A percentile compares a stretch with the other conserved stretches of the same genome.
phyloP scores from a whole-genome alignment of 2,797 vertebrate species.

The Falco novaeseelandiae region DNA sequence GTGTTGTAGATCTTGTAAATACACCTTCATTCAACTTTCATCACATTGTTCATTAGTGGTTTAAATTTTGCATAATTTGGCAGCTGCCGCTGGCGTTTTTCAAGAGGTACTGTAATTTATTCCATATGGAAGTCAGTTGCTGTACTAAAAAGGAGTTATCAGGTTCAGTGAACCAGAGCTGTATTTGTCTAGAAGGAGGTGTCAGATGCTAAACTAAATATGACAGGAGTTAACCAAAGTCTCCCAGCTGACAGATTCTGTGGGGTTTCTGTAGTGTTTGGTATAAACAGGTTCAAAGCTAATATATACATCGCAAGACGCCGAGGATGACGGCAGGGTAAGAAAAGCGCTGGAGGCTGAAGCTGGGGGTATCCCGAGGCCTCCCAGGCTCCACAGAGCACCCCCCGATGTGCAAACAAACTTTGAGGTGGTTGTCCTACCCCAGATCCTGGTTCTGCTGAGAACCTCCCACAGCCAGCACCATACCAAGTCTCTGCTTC shows the following conservation, averaged over 20 bases:
- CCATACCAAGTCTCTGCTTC: accelerated
- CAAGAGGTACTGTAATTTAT: constrained; percentile 22
- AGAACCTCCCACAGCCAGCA: neutral
- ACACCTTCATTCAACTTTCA: constrained; percentile 63
- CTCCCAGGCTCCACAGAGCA: neutral
- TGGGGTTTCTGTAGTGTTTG: neutral
- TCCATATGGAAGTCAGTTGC: constrained; percentile 56
- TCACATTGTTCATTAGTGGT: constrained; percentile 49
- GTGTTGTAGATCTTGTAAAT: constrained; percentile 8
- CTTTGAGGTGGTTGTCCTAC: no score
- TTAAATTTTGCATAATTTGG: constrained; percentile 46
- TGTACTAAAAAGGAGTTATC: constrained; percentile 17
- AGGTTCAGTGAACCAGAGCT: constrained; percentile 36
- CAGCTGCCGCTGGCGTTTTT: constrained; percentile 58
- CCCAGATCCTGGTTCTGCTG: neutral
- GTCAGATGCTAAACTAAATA: constrained; percentile 67
- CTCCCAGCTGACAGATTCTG: constrained; percentile 62
- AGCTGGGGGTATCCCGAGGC: neutral
- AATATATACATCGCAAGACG: neutral
- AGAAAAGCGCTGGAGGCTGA: neutral
- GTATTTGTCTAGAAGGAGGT: constrained; percentile 62
- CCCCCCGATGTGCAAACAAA: neutral
- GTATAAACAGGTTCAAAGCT: constrained; percentile 51
- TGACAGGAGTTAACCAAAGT: constrained; percentile 58
- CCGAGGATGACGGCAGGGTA: neutral